Base-by-base conservation (phyloP, 2,113 vertebrate genomes). In the Bostrychus sinensis region DNA sequence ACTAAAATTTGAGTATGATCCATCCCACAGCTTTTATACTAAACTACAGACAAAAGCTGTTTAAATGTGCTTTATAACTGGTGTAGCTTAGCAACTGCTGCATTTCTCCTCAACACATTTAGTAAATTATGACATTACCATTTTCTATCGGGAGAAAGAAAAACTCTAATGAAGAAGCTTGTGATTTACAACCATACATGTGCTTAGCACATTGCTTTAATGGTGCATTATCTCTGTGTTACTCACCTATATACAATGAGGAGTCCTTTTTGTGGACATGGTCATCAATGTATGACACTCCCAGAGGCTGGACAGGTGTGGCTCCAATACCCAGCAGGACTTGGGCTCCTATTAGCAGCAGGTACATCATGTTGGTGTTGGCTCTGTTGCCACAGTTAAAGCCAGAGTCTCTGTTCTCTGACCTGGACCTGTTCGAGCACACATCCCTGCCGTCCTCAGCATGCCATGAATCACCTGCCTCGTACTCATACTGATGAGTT, bases 361-460 rank as follows among this genome's bases (percentile, higher is more conserved):
- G 93, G 90, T 99, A 99, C 96, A 99, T 98, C 97, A 98, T 98
- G 91, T 98, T 98, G 85, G 97, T 99, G 80, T 95, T 94, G 69
- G 96, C 92, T 66, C 94, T 91, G 85, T 93, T 96, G 68, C 94
- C 93, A 79, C 97, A 99, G 84, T 94, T 93, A 66, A 94, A 93
- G 75, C 94, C 95, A 0, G 93, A 92, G 82, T 96, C 96, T 74
- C 87, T 88, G 83, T 91, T 91, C 32, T 93, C 92, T 0, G 88
- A 89, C 54, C 80, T 77, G 2, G 96, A 92, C 67, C 82, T 89
- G 0, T 98, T 98, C 41, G 94, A 92, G 9, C 97, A 99, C 32
- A 96, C 83, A 1, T 96, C 96, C 28, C 94, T 90, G 70, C 95
- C 95, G 75, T 94, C 93, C 0, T 95, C 94, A 1, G 94, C 94